These are phyloP conservation scores for Zoanthus gigantus DNA, from an alignment of 92 coral and sea anemone genomes.

Conservation along the genomic window DNA sequence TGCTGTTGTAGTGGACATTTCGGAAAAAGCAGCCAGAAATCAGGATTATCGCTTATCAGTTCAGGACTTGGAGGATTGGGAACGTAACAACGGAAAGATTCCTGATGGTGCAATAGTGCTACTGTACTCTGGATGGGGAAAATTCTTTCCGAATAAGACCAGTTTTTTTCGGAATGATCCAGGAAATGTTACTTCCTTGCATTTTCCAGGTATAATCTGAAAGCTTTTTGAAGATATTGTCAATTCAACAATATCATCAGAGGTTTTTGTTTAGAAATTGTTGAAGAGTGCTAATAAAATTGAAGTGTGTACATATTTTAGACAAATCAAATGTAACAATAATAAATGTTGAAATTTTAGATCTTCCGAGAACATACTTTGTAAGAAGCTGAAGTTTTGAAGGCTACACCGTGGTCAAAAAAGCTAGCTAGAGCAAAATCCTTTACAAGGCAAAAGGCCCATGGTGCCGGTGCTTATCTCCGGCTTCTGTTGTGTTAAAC, in stretches of 20 bases:
- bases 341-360: no score
- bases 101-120: conserved; percentile 60
- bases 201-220: conserved; percentile 80
- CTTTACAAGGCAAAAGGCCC: no score
- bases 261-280: background rate
- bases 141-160: conserved; percentile 47
- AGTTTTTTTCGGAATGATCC: conserved; percentile 57
- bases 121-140: conserved; percentile 57
- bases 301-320: no score
- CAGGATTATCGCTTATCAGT: conserved; percentile 38
- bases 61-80: conserved; percentile 67
- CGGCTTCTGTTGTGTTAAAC: no score
- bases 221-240: background rate
- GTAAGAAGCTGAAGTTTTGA: no score
- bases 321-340: no score
- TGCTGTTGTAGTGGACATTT: conserved; percentile 79
- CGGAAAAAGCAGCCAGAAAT: conserved; percentile 71
- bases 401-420: no score
- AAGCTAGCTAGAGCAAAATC: no score
- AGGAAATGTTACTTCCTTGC: conserved; percentile 57
- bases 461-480: no score
- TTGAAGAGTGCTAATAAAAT: background rate
- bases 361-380: no score
- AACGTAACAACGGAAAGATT: conserved; percentile 54
- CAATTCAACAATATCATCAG: background rate